Conservation (phyloP, 1,140 invertebrate genomes). For the Trichomalopsis sarcophagae region DNA sequence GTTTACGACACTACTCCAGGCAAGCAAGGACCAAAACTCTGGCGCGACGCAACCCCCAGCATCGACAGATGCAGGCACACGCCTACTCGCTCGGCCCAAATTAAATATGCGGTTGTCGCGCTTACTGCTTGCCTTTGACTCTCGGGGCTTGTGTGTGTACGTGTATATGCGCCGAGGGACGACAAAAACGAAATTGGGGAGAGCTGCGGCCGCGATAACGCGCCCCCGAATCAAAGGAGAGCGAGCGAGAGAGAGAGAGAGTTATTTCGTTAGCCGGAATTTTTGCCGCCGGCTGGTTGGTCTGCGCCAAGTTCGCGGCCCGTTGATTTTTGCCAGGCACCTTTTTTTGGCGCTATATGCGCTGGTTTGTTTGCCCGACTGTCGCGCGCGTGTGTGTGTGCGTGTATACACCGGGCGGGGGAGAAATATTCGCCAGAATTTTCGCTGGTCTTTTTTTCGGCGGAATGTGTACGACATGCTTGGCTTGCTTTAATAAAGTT, state of each 20-base stretch:
- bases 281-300: not conserved
- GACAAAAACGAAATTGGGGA: not conserved
- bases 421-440: not conserved
- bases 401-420: too few species aligned
- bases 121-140: conserved; percentile 25
- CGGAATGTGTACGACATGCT: not conserved
- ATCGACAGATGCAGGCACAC: conserved; percentile 65
- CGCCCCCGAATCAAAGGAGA: conserved; percentile 11
- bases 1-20: conserved; percentile 47
- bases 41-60: conserved; percentile 57
- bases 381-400: too few species aligned
- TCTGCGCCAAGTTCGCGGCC: not conserved
- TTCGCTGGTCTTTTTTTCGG: not conserved
- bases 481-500: not conserved
- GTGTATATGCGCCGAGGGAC: not conserved
- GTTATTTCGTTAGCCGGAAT: conserved; percentile 37
- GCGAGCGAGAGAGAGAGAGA: not conserved
- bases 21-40: conserved; percentile 57
- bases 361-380: not conserved
- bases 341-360: not conserved
- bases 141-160: not conserved
- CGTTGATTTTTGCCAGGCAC: not conserved
- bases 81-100: conserved; percentile 63
- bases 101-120: conserved; percentile 60
- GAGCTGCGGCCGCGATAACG: conserved; percentile 15